Conservation (phyloP, 2,888 invertebrate species). For the Alsophila aescularia region DNA sequence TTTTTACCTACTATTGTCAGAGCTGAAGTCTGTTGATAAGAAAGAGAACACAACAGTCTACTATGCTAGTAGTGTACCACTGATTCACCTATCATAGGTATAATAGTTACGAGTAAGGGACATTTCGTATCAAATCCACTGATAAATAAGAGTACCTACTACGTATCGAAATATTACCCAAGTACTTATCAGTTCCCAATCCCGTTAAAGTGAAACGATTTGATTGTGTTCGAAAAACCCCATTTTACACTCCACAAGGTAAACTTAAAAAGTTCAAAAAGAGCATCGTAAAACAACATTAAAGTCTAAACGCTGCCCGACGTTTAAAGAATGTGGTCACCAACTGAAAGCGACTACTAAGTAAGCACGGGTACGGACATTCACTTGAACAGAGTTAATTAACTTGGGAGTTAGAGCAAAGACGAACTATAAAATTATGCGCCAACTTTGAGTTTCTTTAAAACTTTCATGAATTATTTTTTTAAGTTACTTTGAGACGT, state of each 20-base stretch:
- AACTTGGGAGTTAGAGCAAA: conserved; percentile 13
- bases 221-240: too few relatives aligned
- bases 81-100: too few relatives aligned
- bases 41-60: too few relatives aligned
- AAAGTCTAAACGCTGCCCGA: neutral
- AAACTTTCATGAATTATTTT: conserved; percentile 19
- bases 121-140: too few relatives aligned
- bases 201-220: neutral
- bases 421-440: conserved; percentile 17
- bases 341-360: conserved; percentile 6
- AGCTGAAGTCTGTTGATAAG: too few relatives aligned
- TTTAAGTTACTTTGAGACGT: conserved; percentile 6
- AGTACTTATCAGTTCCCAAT: neutral
- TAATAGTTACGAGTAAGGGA: too few relatives aligned
- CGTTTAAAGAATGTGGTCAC: conserved; percentile 2
- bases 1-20: too few relatives aligned
- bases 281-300: neutral
- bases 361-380: conserved; percentile 9
- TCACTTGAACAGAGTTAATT: conserved; percentile 20
- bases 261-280: conserved; percentile 7
- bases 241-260: neutral
- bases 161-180: too few relatives aligned
- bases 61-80: too few relatives aligned
- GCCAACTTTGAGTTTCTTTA: conserved; percentile 12
- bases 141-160: too few relatives aligned